These are phyloP conservation scores for Ridgeia piscesae DNA, from an alignment of 1,140 invertebrate genomes.

Conservation along the genomic window DNA sequence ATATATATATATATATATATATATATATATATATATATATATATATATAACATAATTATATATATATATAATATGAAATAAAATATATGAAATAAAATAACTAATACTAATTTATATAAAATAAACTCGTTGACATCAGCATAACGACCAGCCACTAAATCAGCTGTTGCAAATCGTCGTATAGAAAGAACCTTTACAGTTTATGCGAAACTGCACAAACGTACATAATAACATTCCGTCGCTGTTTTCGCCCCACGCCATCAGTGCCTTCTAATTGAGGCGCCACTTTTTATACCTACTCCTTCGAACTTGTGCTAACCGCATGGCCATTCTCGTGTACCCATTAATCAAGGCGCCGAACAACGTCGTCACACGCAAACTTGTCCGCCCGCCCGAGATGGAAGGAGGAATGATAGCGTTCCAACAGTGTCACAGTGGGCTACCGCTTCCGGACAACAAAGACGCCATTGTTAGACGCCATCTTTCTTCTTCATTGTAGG, in stretches of 20 bases:
- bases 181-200: too few relatives aligned
- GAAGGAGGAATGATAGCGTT: neutral
- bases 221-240: neutral
- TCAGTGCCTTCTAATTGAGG: neutral
- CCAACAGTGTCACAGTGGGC: neutral
- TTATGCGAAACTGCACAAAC: neutral
- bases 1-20: too few relatives aligned
- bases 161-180: too few relatives aligned
- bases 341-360: neutral
- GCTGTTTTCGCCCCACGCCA: neutral
- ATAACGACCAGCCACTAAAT: too few relatives aligned
- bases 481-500: neutral
- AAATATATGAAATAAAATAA: too few relatives aligned
- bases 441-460: neutral
- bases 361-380: neutral
- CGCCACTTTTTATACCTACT: neutral
- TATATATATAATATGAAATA: too few relatives aligned
- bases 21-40: too few relatives aligned
- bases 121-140: too few relatives aligned
- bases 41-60: too few relatives aligned
- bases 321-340: neutral
- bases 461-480: neutral
- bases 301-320: neutral
- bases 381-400: neutral
- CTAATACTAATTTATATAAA: too few relatives aligned